Base-by-base conservation (phyloP, 2,797 vertebrate genomes). In the Saxicola maurus region DNA sequence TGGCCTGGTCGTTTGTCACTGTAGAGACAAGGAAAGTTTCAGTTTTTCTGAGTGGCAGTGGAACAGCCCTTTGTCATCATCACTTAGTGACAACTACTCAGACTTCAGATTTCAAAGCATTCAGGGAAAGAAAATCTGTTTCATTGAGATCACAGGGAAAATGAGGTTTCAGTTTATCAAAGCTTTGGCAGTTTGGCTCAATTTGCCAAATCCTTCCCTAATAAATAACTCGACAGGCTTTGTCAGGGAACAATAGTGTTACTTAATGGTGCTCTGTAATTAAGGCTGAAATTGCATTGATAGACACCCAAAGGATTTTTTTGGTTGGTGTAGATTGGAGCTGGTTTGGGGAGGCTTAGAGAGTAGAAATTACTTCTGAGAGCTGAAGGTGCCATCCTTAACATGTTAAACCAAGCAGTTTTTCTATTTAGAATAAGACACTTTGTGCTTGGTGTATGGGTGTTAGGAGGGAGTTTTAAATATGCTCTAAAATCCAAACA, bases 81-180 rank as follows among this genome's bases (percentile, higher is more conserved):
- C 46, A 3, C 60, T 93, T 38, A 35, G 77, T 46, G 80, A 83
- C 68, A 82, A 10, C 55, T 24, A 7, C 66, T 56, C 37, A 45
- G 45, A 86, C 71, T 91, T 86, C 49, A 28, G 69, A 43, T 93
- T 93, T 91, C 89, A 93, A 92, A 94, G 94, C 56, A 15, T 16
- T 62, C 28, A 42, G 24, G 20, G 14, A 6, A 56, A 64, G 42
- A 64, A 68, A 61, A 68, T 11, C 24, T 16, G 43, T 42, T 78
- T 52, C 28, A 4, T 3, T 13, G 77, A 86, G 77, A 84, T 93
- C 77, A 66, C 45, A 86, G 81, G 48, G 33, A 46, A 89, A 87
- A 80, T 1, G 37, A 69, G 59, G 40, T 73, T 89, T 92, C 55
- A n/a, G 62, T 87, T 90, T 56, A 82, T 90, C 88, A 89, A 87